Conservation (phyloP, 2,797 vertebrate genomes). For the Antrozous pallidus region DNA sequence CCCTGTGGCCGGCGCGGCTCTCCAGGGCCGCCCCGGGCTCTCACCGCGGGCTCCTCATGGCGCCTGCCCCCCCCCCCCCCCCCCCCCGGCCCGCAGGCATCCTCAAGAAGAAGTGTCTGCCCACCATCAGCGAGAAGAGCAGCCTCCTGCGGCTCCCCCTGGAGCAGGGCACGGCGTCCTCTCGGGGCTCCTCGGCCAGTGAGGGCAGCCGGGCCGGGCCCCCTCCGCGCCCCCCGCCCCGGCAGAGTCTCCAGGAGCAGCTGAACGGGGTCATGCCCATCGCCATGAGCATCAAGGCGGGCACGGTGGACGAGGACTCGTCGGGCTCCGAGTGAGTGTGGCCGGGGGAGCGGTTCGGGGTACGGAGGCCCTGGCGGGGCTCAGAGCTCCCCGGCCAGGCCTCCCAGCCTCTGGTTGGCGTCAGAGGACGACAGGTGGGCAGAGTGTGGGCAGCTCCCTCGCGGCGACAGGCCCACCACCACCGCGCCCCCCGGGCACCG, state of each 20-base stretch:
- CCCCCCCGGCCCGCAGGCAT: conserved; percentile 86
- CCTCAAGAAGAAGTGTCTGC: conserved; percentile 93
- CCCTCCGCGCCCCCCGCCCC: conserved; percentile 74
- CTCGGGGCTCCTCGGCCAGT: conserved; percentile 84
- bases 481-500: neutral
- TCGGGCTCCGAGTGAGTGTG: conserved; percentile 96
- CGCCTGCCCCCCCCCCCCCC: neutral
- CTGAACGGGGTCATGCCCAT: conserved; percentile 87
- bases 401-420: neutral
- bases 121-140: conserved; percentile 90
- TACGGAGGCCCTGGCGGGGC: neutral
- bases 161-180: conserved; percentile 83
- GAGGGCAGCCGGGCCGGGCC: conserved; percentile 78
- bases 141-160: conserved; percentile 85
- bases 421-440: neutral
- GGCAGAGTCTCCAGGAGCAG: conserved; percentile 84
- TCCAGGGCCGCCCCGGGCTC: neutral
- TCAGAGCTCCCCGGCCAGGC: neutral
- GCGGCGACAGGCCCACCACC: neutral
- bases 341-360: neutral
- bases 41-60: neutral
- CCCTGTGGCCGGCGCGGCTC: neutral
- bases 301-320: conserved; percentile 92
- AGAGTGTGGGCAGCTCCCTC: neutral
- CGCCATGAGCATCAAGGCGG: conserved; percentile 90